Conservation (phyloP, 2,113 vertebrate genomes). For the Bombycilla garrulus region DNA sequence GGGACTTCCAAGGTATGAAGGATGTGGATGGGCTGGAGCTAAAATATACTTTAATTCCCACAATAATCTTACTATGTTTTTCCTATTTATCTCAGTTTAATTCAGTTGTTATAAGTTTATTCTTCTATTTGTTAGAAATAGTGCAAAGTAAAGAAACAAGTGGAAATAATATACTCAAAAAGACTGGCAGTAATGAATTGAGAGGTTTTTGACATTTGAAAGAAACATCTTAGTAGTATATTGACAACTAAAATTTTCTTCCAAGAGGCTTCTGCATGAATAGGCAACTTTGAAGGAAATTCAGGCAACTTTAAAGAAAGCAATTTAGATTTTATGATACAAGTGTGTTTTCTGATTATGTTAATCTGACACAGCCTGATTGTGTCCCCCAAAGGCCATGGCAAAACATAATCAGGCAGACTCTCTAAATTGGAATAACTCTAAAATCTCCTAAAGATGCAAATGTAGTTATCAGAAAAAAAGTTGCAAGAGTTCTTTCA, state of each 20-base stretch:
- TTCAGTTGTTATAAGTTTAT: neutral
- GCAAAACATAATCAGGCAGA: neutral
- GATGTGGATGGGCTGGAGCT: neutral
- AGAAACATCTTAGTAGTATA: neutral
- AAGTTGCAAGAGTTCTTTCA: neutral
- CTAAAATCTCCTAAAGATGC: neutral
- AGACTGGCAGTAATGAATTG: neutral
- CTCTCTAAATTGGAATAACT: neutral
- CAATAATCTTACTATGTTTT: neutral
- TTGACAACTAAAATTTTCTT: neutral
- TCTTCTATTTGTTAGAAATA: neutral
- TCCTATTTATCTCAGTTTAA: neutral
- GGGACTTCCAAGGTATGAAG: neutral
- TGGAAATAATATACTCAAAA: neutral
- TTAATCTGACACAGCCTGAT: neutral
- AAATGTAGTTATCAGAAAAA: neutral
- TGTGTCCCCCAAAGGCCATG: neutral
- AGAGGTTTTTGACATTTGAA: neutral
- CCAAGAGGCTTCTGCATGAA: neutral
- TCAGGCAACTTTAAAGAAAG: neutral
- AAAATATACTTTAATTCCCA: neutral
- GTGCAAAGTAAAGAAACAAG: neutral
- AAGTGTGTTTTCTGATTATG: neutral
- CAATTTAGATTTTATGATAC: neutral
- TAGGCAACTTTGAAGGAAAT: neutral